Percentiles rank a stretch among this genome's conserved stretches.
These are phyloP conservation scores for Sturnira hondurensis DNA, from an alignment of 2,113 vertebrate genomes.

Conservation along the genomic window DNA sequence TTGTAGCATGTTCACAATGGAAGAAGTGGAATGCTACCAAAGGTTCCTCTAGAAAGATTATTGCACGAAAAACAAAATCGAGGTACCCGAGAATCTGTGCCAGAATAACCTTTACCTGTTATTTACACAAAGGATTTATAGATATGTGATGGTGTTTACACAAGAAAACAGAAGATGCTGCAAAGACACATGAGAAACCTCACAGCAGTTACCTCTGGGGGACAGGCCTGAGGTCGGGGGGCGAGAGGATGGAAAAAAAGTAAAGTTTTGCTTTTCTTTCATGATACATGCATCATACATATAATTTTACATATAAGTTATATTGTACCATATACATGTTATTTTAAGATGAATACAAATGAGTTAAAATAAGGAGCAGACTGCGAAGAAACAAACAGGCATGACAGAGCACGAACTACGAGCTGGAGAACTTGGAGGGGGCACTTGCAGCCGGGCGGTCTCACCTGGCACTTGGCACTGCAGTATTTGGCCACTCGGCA, in stretches of 20 bases:
- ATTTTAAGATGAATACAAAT: slow-evolving; percentile 9
- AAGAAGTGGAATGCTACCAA: not conserved
- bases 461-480: slow-evolving; percentile 91
- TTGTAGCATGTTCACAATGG: not conserved
- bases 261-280: not conserved
- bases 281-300: not conserved
- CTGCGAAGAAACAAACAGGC: not conserved
- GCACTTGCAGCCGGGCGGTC: not conserved
- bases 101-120: not conserved
- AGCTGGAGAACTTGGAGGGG: not conserved
- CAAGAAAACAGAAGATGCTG: not conserved
- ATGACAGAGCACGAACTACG: not conserved
- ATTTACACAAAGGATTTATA: not conserved
- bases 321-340: not conserved
- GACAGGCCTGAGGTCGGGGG: not conserved
- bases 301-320: not conserved
- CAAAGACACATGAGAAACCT: not conserved
- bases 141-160: not conserved
- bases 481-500: slow-evolving; percentile 94
- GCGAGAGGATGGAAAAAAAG: not conserved
- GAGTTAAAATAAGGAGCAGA: not conserved
- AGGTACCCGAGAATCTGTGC: not conserved
- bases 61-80: not conserved
- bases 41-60: not conserved
- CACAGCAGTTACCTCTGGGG: not conserved